phyloP scores from a whole-genome alignment of 2,797 vertebrate genomes.

The Acanthornis magna region DNA sequence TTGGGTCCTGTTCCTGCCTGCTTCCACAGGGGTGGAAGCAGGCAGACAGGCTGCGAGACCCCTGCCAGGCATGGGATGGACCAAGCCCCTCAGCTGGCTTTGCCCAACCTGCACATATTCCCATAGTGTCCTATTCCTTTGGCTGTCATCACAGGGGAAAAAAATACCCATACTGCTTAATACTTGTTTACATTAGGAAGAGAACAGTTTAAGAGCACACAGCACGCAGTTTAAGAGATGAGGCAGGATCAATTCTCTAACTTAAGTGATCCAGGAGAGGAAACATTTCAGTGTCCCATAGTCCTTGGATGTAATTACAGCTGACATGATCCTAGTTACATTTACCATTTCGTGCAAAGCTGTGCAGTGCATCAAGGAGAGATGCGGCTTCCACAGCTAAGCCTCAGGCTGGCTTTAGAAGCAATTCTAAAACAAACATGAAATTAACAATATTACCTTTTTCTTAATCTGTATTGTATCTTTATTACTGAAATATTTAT shows the following conservation, averaged over 20 bases:
- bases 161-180: neutral
- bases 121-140: neutral
- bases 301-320: neutral
- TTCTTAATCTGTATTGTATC: neutral
- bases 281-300: neutral
- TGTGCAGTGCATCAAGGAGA: neutral
- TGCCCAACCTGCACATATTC: neutral
- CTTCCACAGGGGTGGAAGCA: neutral
- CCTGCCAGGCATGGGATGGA: neutral
- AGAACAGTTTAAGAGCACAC: neutral
- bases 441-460: neutral
- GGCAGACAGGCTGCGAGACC: accelerated
- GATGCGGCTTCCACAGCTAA: neutral
- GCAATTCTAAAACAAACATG: neutral
- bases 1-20: neutral
- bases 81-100: neutral
- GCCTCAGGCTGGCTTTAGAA: neutral
- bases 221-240: neutral
- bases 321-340: neutral
- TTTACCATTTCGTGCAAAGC: neutral
- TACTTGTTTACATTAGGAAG: neutral
- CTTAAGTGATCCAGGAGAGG: neutral
- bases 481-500: neutral
- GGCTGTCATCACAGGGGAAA: neutral
- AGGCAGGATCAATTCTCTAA: neutral